Conservation (phyloP, 2,797 vertebrate genomes). For the Cynopterus sphinx region DNA sequence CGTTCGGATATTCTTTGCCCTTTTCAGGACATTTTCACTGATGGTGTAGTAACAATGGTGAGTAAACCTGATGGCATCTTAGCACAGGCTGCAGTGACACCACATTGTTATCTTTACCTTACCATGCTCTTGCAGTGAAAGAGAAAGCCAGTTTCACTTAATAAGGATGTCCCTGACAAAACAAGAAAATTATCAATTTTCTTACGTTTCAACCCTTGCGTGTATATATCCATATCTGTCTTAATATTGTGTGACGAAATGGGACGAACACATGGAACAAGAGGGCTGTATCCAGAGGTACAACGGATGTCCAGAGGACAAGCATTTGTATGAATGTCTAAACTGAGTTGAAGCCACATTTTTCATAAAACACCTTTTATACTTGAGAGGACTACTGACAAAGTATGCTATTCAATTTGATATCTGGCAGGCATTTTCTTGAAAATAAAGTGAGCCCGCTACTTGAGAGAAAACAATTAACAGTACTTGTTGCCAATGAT, state of each 20-base stretch:
- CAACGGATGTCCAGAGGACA: fast-evolving
- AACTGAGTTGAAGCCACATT: neutral
- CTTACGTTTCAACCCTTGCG: too few relatives aligned
- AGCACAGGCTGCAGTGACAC: neutral
- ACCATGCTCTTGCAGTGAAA: fast-evolving
- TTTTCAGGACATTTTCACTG: neutral
- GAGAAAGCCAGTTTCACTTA: neutral
- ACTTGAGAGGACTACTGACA: neutral
- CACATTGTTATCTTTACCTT: neutral
- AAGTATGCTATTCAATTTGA: neutral
- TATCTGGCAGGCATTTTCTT: neutral
- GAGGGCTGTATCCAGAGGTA: neutral
- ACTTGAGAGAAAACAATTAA: neutral
- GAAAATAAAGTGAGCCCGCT: neutral
- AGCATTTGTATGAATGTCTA: neutral
- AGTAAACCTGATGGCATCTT: neutral
- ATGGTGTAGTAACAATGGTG: too few relatives aligned
- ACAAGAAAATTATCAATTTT: neutral
- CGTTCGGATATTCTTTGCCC: neutral
- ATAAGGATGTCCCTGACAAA: neutral
- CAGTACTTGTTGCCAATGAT: neutral
- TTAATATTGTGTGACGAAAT: neutral
- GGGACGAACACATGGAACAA: fast-evolving
- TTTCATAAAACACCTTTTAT: neutral
- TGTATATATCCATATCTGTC: neutral